Base-by-base conservation (phyloP, 2,888 invertebrate genomes). In the Proisotoma minuta region DNA sequence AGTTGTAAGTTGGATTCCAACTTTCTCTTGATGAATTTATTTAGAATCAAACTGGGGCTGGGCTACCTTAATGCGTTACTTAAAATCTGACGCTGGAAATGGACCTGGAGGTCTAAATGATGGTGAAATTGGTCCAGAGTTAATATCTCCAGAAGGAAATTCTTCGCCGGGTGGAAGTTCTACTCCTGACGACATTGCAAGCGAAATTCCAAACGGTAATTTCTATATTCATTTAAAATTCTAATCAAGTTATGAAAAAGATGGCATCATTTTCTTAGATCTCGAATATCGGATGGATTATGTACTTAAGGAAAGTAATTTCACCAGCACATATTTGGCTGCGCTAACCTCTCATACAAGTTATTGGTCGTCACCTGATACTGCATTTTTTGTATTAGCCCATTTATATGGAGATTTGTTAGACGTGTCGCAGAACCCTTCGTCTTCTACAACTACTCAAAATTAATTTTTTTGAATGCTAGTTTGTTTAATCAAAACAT, bases 281-380 rank as follows among this genome's bases (percentile, higher is more conserved):
- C 76, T 84, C 72, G 79, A 81, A 66, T 81, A 81, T 74, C 80
- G 84, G 48, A 75, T 84, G 72, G 85, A 85, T 77, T 85, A 83
- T 75, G 82, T 83, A 60, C 75, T 85, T 58, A 77, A 79, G 67
- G 82, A 83, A 57, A 81, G 82, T 29, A 82, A 82, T 59, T 78
- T 84, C 73, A 82, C 82, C 51, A 81, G 81, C 70, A 81, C 82
- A 71, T 85, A 85, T 76, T 77, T 84, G 57, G 81, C 83, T 50
- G 82, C 83, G 47, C 78, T 85, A 54, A 83, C 83, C 29, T 83
- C 84, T 0, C 85, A 85, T 76, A 84, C 84, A 1, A 81, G 82
- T 28, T 85, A 85, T 76, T 85, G 85, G 85, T 80, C 78, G 71
- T 84, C 83, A 73, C 81, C 81, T 57, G 85, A 85, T 72, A 81